A percentile compares a stretch with the other conserved stretches of the same genome.
Conservation (phyloP, 2,113 vertebrate species). For the Prochilodus magdalenae region DNA sequence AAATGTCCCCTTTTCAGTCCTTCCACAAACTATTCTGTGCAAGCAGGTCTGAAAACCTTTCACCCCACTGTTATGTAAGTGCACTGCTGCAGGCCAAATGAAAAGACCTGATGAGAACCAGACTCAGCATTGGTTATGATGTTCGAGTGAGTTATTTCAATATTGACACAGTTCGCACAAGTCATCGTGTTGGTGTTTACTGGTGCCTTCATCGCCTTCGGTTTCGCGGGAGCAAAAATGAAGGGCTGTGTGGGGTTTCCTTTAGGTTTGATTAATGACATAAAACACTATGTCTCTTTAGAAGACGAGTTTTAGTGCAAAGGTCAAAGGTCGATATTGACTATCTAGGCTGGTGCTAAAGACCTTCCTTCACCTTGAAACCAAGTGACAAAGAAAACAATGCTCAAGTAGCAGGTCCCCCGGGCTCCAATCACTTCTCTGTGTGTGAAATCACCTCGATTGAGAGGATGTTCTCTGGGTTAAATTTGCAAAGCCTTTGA, state of each 20-base stretch:
- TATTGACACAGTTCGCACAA: not conserved
- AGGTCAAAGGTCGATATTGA: not conserved
- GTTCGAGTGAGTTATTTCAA: conserved; percentile 17
- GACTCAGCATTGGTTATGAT: not conserved
- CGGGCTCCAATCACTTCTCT: not conserved
- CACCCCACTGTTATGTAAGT: not conserved
- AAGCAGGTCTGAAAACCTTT: not conserved
- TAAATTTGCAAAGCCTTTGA: not conserved
- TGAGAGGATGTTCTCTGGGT: not conserved
- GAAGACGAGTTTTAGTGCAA: not conserved
- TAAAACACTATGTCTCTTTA: not conserved
- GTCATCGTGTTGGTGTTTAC: conserved; percentile 5
- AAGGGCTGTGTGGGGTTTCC: not conserved
- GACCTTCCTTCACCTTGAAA: not conserved
- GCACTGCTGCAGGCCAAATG: not conserved
- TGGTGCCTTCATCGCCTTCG: not conserved
- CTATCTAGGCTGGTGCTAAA: not conserved
- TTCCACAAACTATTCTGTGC: not conserved
- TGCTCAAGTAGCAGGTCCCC: not conserved
- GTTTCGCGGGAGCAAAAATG: not conserved
- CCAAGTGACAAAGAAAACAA: not conserved
- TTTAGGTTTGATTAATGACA: not conserved
- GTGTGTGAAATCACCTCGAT: not conserved
- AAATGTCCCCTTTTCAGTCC: not conserved
- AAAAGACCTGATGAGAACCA: not conserved